These are phyloP conservation scores for Oreochromis aureus DNA, from an alignment of 2,113 vertebrate genomes.

Conservation along the genomic window DNA sequence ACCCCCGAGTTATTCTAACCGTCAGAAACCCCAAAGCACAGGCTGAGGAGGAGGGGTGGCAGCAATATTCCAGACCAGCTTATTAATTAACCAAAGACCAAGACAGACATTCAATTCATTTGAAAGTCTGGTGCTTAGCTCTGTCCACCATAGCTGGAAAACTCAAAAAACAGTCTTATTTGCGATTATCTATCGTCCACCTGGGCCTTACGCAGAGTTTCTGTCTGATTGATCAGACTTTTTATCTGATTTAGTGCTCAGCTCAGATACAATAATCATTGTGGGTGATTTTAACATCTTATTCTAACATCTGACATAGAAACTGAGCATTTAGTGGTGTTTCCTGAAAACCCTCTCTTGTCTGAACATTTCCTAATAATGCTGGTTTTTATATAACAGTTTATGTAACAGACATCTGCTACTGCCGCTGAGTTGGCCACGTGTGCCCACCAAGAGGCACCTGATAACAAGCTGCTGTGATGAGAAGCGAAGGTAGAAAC, in stretches of 20 bases:
- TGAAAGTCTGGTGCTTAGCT: too few relatives aligned
- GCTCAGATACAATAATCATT: neutral
- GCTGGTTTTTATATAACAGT: neutral
- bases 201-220: neutral
- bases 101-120: too few relatives aligned
- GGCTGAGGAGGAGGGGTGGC: too few relatives aligned
- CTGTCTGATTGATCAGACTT: neutral
- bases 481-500: neutral
- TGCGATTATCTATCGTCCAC: too few relatives aligned
- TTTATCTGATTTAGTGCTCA: fast-evolving
- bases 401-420: constrained; percentile 70
- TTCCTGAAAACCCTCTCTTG: neutral
- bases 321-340: neutral
- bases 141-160: too few relatives aligned
- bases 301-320: neutral
- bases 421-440: constrained; percentile 84
- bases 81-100: too few relatives aligned
- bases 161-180: too few relatives aligned
- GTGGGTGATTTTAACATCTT: neutral
- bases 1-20: too few relatives aligned
- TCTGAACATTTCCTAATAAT: neutral
- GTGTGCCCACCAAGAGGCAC: constrained; percentile 49
- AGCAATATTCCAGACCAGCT: too few relatives aligned
- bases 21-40: too few relatives aligned
- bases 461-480: constrained; percentile 1